phyloP scores from a whole-genome alignment of 2,797 vertebrate species.

The Huso huso region DNA sequence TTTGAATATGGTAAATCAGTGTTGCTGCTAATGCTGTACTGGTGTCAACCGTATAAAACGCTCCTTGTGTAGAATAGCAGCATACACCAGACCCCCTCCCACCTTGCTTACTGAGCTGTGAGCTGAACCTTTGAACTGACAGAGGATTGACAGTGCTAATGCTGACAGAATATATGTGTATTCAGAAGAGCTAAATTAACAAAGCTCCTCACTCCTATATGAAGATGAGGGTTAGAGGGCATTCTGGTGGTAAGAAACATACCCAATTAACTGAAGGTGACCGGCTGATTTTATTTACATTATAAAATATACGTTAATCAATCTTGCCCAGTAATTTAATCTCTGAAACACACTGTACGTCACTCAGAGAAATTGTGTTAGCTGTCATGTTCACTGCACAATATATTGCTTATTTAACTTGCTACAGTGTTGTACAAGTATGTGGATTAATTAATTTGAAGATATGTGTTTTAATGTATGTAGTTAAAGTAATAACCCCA shows the following conservation, averaged over 20 bases:
- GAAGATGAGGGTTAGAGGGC: no score
- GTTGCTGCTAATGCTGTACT: no score
- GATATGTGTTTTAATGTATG: no score
- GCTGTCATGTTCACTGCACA: background rate
- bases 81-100: no score
- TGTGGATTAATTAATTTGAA: no score
- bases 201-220: no score
- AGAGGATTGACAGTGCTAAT: background rate
- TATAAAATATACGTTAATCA: slow-evolving; percentile 29
- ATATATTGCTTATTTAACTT: background rate
- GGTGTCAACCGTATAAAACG: no score
- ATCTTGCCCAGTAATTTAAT: slow-evolving; percentile 31
- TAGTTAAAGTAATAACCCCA: no score
- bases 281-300: slow-evolving; percentile 36
- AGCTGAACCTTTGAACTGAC: background rate
- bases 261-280: slow-evolving; percentile 35
- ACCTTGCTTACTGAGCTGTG: background rate
- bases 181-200: background rate
- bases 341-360: slow-evolving; percentile 19
- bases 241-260: background rate
- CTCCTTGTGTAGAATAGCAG: no score
- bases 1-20: no score
- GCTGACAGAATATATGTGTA: background rate
- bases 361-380: slow-evolving; percentile 26
- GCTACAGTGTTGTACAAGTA: no score